phyloP scores from a whole-genome alignment of 2,888 invertebrate genomes.

The Lepidocyrtoides sp. region DNA sequence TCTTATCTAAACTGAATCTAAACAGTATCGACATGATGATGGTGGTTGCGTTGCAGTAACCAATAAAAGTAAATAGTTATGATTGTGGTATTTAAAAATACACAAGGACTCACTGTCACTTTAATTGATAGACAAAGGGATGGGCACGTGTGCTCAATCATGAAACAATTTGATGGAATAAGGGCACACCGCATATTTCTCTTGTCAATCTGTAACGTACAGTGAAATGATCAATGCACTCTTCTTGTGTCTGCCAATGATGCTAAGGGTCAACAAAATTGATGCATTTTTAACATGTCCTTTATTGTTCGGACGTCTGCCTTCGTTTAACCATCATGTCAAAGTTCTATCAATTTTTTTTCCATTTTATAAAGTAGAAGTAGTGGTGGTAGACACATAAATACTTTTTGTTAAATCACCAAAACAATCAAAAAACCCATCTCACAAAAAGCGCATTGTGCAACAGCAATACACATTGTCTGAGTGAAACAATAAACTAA shows the following conservation, averaged over 20 bases:
- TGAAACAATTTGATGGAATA: slow-evolving; percentile 59
- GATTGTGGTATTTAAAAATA: slow-evolving; percentile 44
- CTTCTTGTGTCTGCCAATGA: background rate
- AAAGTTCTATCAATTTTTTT: background rate
- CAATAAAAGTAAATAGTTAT: background rate
- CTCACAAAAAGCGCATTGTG: slow-evolving; percentile 40
- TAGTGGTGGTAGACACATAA: too few species aligned
- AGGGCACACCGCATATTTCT: slow-evolving; percentile 53
- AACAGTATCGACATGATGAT: background rate
- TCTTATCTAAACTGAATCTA: slow-evolving; percentile 26
- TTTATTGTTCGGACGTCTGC: slow-evolving; percentile 22
- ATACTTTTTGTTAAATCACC: background rate
- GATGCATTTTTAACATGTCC: slow-evolving; percentile 17
- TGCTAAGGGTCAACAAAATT: slow-evolving; percentile 32
- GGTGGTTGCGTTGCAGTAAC: too few species aligned
- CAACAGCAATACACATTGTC: slow-evolving; percentile 27
- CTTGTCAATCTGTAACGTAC: slow-evolving; percentile 50
- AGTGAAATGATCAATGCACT: background rate
- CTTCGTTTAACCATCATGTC: slow-evolving; percentile 12
- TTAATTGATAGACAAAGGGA: slow-evolving; percentile 66
- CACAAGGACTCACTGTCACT: slow-evolving; percentile 51
- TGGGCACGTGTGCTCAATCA: slow-evolving; percentile 74
- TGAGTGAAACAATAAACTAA: slow-evolving; percentile 27
- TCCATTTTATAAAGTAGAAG: background rate
- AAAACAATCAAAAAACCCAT: slow-evolving; percentile 26